phyloP scores from a whole-genome alignment of 2,113 vertebrate species.

The Zapus hudsonius region DNA sequence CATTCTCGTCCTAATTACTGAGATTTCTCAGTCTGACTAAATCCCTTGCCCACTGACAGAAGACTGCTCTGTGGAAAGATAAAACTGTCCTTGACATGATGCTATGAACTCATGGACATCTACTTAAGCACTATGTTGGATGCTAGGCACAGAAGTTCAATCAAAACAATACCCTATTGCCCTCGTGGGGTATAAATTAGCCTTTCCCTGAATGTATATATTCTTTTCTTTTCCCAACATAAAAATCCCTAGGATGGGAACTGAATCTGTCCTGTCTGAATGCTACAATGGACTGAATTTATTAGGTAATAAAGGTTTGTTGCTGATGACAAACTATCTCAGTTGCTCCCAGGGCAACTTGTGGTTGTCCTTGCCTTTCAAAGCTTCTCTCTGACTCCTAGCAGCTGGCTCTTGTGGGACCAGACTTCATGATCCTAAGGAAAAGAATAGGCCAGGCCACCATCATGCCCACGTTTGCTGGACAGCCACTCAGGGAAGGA shows the following conservation, averaged over 20 bases:
- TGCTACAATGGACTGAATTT: neutral
- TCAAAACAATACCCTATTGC: neutral
- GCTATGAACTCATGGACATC: neutral
- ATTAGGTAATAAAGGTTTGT: neutral
- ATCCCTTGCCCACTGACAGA: neutral
- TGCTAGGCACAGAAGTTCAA: neutral
- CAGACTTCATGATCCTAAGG: neutral
- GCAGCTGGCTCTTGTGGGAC: neutral
- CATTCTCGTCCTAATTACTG: neutral
- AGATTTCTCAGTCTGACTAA: slow-evolving; percentile 19
- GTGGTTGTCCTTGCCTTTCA: neutral
- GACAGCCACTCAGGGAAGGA: neutral
- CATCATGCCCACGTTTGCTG: neutral
- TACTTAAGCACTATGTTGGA: neutral
- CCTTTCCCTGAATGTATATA: neutral
- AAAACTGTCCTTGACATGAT: neutral
- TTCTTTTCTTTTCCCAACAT: slow-evolving; percentile 10
- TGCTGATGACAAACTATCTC: neutral
- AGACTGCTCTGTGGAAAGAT: neutral
- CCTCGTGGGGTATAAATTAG: neutral
- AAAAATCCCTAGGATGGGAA: neutral
- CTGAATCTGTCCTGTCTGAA: slow-evolving; percentile 30
- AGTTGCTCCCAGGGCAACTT: neutral
- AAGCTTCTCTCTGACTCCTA: neutral
- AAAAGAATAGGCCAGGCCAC: neutral